Conservation (phyloP, 2,888 invertebrate species). For the Mythimna pallens region DNA sequence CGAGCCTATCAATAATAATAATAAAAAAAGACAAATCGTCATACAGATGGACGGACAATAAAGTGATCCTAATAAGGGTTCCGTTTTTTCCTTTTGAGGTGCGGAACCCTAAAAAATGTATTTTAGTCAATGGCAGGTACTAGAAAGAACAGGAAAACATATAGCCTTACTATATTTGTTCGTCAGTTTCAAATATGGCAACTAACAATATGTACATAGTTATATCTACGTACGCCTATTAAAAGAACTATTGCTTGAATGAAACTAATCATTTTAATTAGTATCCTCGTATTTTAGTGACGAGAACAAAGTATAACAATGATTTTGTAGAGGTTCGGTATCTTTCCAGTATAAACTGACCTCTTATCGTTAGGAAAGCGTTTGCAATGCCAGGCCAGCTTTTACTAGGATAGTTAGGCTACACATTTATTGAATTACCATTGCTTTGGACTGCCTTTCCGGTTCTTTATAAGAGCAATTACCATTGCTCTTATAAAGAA, state of each 20-base stretch:
- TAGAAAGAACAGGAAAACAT: no score
- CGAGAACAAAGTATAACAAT: constrained; percentile 6
- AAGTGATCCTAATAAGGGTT: no score
- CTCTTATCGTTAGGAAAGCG: not conserved
- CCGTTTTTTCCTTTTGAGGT: no score
- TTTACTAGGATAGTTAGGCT: not conserved
- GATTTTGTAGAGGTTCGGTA: not conserved
- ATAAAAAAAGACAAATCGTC: no score
- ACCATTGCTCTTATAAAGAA: no score
- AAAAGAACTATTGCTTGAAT: constrained; percentile 11
- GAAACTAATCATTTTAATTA: not conserved
- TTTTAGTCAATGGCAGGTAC: not conserved
- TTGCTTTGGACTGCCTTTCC: not conserved
- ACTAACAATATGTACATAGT: not conserved
- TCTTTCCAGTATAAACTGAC: not conserved
- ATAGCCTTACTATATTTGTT: no score
- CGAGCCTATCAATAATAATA: no score
- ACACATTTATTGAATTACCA: not conserved
- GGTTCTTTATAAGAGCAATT: not conserved
- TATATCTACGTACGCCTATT: not conserved
- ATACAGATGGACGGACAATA: no score
- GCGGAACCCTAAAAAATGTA: no score
- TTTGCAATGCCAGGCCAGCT: not conserved
- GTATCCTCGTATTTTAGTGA: constrained; percentile 9
- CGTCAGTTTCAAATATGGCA: no score